These are phyloP conservation scores for Dicranocentrus wangi DNA, from an alignment of 2,888 invertebrate genomes.

Conservation along the genomic window DNA sequence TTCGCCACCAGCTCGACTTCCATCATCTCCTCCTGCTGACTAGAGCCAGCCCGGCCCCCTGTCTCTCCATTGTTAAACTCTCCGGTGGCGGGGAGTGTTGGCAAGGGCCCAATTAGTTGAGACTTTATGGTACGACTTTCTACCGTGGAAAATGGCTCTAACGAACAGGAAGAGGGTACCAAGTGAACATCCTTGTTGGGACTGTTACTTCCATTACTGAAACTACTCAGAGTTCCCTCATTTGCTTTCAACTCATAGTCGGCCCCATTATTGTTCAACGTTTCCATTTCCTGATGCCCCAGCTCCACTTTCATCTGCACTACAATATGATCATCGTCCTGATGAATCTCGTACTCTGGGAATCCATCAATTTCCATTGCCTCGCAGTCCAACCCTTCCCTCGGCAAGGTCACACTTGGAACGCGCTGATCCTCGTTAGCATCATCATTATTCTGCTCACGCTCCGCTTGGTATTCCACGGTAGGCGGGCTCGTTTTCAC, in stretches of 20 bases:
- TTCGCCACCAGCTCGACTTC: constrained; percentile 28
- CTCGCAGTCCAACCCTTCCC: constrained; percentile 15
- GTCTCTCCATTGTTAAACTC: constrained; percentile 3
- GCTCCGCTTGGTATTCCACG: constrained; percentile 27
- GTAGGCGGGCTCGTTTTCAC: constrained; percentile 18
- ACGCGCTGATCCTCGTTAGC: constrained; percentile 24
- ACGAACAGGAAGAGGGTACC: too few species aligned
- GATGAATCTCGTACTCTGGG: constrained; percentile 35
- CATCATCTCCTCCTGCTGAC: constrained; percentile 41
- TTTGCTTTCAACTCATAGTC: constrained; percentile 12
- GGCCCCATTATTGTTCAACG: constrained; percentile 2
- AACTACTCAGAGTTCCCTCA: not conserved
- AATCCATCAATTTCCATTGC: constrained; percentile 45
- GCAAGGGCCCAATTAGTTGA: constrained; percentile 12
- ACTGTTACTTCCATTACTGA: constrained; percentile 11
- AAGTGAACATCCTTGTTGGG: constrained; percentile 14
- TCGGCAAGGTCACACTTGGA: constrained; percentile 1
- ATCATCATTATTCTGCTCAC: not conserved
- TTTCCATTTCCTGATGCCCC: constrained; percentile 34
- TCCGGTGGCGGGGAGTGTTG: constrained; percentile 8
- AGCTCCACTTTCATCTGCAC: not conserved
- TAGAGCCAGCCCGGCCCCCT: constrained; percentile 9
- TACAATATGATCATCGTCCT: not conserved
- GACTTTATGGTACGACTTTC: not conserved
- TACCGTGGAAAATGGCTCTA: not conserved